Conservation (phyloP, 2,113 vertebrate species). For the Ophthalmolycus amberensis region DNA sequence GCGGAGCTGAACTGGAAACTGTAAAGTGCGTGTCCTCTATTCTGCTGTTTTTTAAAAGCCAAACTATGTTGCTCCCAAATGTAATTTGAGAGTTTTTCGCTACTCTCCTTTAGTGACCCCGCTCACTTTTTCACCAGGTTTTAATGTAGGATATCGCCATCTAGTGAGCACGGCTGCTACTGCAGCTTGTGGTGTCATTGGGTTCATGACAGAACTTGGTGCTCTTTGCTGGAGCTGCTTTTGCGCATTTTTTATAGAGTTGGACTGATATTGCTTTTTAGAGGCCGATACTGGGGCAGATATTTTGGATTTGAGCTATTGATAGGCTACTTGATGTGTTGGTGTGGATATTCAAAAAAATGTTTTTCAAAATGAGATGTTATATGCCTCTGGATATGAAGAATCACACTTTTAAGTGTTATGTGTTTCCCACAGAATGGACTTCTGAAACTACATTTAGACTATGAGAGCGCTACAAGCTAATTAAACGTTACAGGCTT, state of each 20-base stretch:
- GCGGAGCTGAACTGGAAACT: constrained; percentile 70
- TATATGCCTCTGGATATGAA: background rate
- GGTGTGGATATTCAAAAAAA: background rate
- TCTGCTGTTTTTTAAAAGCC: constrained; percentile 62
- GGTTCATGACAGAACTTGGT: constrained; percentile 76
- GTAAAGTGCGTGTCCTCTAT: constrained; percentile 67
- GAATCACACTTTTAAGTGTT: background rate
- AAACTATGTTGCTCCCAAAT: constrained; percentile 56
- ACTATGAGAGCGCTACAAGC: background rate
- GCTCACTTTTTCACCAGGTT: constrained; percentile 30
- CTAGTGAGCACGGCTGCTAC: constrained; percentile 59
- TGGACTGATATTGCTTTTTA: constrained; percentile 32
- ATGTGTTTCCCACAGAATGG: background rate
- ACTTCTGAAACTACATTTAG: background rate
- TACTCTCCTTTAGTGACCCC: constrained; percentile 6
- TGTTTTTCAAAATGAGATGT: background rate
- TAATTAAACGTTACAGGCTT: background rate
- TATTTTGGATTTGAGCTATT: background rate
- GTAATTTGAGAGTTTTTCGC: constrained; percentile 66
- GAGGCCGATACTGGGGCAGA: constrained; percentile 16
- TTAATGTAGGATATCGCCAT: constrained; percentile 55
- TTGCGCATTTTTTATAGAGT: constrained; percentile 53
- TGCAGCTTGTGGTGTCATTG: constrained; percentile 71
- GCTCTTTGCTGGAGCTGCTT: constrained; percentile 65
- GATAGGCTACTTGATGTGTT: background rate